Evolutionary conservation across 2,888 invertebrate genomes (phyloP), one percentile per base, ranked within the genome.

Genomic region (Coelinius sp.): DNA sequence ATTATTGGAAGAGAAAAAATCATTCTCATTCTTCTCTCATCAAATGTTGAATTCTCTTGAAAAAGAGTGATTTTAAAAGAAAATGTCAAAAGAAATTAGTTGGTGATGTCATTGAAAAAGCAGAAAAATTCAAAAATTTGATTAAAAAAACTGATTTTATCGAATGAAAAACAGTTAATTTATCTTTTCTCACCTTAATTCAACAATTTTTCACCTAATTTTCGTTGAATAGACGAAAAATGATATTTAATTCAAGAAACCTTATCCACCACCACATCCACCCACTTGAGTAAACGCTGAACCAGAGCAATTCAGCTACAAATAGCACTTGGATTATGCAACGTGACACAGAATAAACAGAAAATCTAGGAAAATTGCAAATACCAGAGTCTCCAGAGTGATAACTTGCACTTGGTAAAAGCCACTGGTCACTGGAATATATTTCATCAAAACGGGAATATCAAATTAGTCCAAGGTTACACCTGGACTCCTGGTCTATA

Each of bases 401-500:
- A 56, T 56, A 27, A 27, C 6, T 56, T 31, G 14, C n/a, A 14
- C 25, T 53, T 10, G 53, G 10, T n/a, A n/a, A 3, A 46, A 46
- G 46, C 17, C n/a, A n/a, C n/a, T 7, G 2, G 12, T n/a, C 14
- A 25, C 14, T 2, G 27, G 27, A 14, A 65, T 17, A n/a, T 44
- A 27, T 65, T 12, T 46, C 8, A 17, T 25, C 49, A 22, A 66
- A 49, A 27, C 27, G 20, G 12, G 17, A 68, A 52, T n/a, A 71
- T 71, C 27, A 20, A 67, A 68, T 67, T 71, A 59, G 66, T 56
- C 67, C 71, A 71, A 71, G 71, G 71, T 71, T 63, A 71, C 62
- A 68, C 62, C 67, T 62, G 63, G n/a, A 56, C 59, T 59, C 59
- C 66, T 59, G 59, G 35, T 67, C 59, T 44, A 67, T 71, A 71